Evolutionary conservation across 2,888 invertebrate species (phyloP).

Genomic region (Volucella zonaria): DNA sequence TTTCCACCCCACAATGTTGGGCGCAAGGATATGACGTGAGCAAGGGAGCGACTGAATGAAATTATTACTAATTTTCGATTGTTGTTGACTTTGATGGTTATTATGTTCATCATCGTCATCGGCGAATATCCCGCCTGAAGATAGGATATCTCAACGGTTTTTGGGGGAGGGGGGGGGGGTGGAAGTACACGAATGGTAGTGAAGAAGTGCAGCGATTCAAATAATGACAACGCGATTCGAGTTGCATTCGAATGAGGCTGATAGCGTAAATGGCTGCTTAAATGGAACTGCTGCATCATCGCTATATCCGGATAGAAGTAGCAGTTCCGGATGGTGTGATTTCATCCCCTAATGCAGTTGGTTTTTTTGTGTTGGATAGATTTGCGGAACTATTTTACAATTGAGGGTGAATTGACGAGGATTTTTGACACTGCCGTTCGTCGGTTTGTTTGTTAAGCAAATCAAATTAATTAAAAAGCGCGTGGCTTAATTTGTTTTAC

Average conservation of each 20-base stretch:
- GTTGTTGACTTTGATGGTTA: constrained; percentile 73
- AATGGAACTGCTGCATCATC: constrained; percentile 51
- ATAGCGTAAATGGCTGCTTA: constrained; percentile 36
- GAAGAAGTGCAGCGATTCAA: constrained; percentile 61
- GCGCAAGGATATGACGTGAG: neutral
- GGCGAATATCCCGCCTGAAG: constrained; percentile 8
- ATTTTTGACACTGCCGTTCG: constrained; percentile 52
- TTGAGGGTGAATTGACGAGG: constrained; percentile 26
- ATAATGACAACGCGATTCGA: constrained; percentile 71
- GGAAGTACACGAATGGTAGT: constrained; percentile 27
- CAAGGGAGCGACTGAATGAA: neutral
- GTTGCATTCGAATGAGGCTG: constrained; percentile 64
- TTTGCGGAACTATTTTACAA: neutral
- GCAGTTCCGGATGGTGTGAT: constrained; percentile 15
- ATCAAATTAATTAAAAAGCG: constrained; percentile 68
- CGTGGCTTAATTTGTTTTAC: constrained; percentile 49
- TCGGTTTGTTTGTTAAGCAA: constrained; percentile 49
- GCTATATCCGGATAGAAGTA: constrained; percentile 28
- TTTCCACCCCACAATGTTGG: constrained; percentile 14
- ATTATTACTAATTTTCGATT: constrained; percentile 71
- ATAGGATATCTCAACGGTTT: constrained; percentile 13
- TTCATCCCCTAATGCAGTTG: constrained; percentile 47
- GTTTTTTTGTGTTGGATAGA: constrained; percentile 19
- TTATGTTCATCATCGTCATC: constrained; percentile 65
- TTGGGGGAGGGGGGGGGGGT: neutral